Evolutionary conservation across 2,888 invertebrate species (phyloP), one percentile per base, ranked within the genome.

Genomic region (Drosophila fungiperda): DNA sequence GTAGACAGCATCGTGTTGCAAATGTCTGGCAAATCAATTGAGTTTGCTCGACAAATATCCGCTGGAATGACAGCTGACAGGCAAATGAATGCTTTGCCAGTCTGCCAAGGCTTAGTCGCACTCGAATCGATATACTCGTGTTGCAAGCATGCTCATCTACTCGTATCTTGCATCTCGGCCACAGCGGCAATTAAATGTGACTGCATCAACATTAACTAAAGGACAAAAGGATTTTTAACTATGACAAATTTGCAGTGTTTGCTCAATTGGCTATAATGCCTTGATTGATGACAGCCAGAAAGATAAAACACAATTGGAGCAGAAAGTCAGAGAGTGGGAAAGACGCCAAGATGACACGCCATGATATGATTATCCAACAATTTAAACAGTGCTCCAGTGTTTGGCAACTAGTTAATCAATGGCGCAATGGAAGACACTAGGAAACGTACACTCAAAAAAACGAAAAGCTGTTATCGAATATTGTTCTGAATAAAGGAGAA

Each of bases 11-110:
- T 38, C 55, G 54, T 59, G 61, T 53, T 55, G 57, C 68, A 68
- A 68, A 68, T 70, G 80, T 65, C 76, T 64, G 78, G 69, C 63
- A 85, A 87, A 87, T 87, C 86, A 87, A 87, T 87, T 82, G 83
- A 82, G 87, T 87, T 87, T 78, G 82, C 68, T 82, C 78, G 82
- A 78, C 87, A 87, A 83, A 87, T 82, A 87, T 85, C 83, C 87
- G 81, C 64, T 78, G 71, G 73, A 79, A 78, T 81, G 83, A 71
- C 78, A 85, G 75, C 76, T 78, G 83, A 78, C 83, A 74, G 71
- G 76, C 68, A 76, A 71, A 78, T 77, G 70, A 73, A 73, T 75
- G 73, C 66, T 55, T 36, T 67, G 68, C 45, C 23, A 45, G 45
- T 45, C 23, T 55, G 55, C 55, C 55, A 55, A 55, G 63, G 60